Conservation (phyloP, 1,140 invertebrate genomes). For the Aphidius ervi region DNA sequence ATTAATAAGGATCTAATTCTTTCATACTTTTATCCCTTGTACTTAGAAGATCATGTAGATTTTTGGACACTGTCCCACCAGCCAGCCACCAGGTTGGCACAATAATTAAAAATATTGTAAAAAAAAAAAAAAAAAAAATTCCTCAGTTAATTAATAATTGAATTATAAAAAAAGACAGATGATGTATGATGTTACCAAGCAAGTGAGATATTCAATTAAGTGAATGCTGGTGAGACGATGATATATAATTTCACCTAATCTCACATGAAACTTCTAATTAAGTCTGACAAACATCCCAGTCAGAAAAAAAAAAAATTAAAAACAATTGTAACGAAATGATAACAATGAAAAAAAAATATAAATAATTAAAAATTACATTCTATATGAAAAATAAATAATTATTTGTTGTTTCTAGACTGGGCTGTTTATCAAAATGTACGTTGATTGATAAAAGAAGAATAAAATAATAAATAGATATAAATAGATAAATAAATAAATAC, state of each 20-base stretch:
- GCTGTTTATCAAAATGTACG: conserved; percentile 52
- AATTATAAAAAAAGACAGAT: conserved; percentile 17
- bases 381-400: conserved; percentile 38
- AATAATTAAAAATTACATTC: conserved; percentile 34
- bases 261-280: conserved; percentile 47
- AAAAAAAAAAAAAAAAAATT: conserved; percentile 17
- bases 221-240: conserved; percentile 40
- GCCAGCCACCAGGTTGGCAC: conserved; percentile 26
- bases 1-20: conserved; percentile 26
- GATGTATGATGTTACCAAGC: conserved; percentile 16
- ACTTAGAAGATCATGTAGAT: conserved; percentile 29
- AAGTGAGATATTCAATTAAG: conserved; percentile 26
- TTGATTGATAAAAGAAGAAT: conserved; percentile 41
- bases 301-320: conserved; percentile 27
- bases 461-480: too few relatives aligned
- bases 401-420: conserved; percentile 54
- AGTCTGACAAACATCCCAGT: conserved; percentile 51
- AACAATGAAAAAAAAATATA: conserved; percentile 9
- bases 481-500: conserved; percentile 36
- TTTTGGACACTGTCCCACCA: conserved; percentile 33
- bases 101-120: conserved; percentile 22
- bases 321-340: background rate
- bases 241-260: conserved; percentile 44
- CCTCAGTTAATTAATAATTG: conserved; percentile 29
- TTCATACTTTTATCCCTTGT: conserved; percentile 28